These are phyloP conservation scores for Tenebrosternarchus preto DNA, from an alignment of 2,113 vertebrate species.

Conservation along the genomic window DNA sequence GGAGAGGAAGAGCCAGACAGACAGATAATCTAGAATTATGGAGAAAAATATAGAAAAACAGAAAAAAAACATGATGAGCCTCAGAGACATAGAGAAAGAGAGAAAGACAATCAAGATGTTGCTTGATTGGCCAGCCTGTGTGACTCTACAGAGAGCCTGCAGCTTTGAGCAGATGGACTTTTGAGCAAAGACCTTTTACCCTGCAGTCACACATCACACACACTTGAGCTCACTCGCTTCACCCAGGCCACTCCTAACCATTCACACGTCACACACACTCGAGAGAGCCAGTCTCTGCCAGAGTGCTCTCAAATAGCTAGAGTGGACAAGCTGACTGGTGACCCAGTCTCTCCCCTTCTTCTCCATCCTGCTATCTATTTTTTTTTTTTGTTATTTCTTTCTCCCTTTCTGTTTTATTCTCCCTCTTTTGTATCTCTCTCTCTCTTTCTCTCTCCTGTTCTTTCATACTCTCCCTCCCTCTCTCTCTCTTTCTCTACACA, in stretches of 20 bases:
- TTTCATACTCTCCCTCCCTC: background rate
- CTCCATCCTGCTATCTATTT: background rate
- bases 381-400: too few species aligned
- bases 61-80: background rate
- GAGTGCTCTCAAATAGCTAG: slow-evolving; percentile 34
- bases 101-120: background rate
- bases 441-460: slow-evolving; percentile 16
- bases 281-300: slow-evolving; percentile 35
- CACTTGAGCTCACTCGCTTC: too few species aligned
- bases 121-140: slow-evolving; percentile 29
- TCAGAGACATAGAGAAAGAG: slow-evolving; percentile 7
- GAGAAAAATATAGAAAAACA: background rate
- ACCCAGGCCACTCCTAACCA: too few species aligned
- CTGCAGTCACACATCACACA: slow-evolving; percentile 29
- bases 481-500: background rate
- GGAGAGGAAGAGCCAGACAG: too few species aligned
- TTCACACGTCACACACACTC: slow-evolving; percentile 23
- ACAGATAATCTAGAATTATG: background rate
- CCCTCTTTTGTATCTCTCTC: background rate
- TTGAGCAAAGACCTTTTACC: slow-evolving; percentile 1
- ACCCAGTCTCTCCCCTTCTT: slow-evolving; percentile 23
- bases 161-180: slow-evolving; percentile 32
- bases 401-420: background rate
- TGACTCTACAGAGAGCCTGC: slow-evolving; percentile 15
- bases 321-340: slow-evolving; percentile 31